Evolutionary conservation across 2,113 vertebrate genomes (phyloP).

Genomic region (Callopanchax toddi): DNA sequence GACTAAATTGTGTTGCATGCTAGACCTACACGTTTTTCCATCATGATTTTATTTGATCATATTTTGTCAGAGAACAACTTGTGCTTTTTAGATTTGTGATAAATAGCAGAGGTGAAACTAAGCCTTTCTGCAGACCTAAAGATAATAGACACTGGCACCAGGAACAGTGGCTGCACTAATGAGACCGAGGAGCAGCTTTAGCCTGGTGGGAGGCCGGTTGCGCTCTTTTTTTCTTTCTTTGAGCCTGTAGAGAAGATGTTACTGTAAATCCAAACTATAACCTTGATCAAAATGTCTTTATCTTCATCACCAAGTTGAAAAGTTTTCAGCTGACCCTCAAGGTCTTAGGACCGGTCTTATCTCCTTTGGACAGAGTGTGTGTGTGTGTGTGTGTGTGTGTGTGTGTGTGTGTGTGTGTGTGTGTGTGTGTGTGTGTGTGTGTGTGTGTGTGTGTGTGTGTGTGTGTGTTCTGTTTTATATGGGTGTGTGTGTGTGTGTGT

Average conservation of each 20-base stretch:
- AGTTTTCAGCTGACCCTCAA: constrained; percentile 73
- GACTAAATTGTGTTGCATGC: constrained; percentile 29
- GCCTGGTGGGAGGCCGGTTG: constrained; percentile 65
- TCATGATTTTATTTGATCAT: constrained; percentile 31
- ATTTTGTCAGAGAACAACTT: constrained; percentile 29
- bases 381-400: constrained; percentile 42
- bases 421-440: constrained; percentile 55
- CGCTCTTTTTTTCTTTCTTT: constrained; percentile 61
- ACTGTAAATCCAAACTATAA: constrained; percentile 50
- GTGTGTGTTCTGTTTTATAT: too few species aligned
- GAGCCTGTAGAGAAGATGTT: constrained; percentile 55
- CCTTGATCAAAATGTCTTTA: constrained; percentile 42
- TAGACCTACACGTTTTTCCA: constrained; percentile 30
- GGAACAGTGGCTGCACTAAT: constrained; percentile 67
- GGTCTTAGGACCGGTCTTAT: constrained; percentile 83
- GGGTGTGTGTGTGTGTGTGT: constrained; percentile 19
- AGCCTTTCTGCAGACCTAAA: constrained; percentile 42
- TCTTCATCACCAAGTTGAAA: constrained; percentile 69
- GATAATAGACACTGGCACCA: constrained; percentile 69
- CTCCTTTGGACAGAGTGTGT: constrained; percentile 80
- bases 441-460: constrained; percentile 12
- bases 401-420: constrained; percentile 71
- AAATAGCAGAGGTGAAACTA: constrained; percentile 45
- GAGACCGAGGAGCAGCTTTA: constrained; percentile 55
- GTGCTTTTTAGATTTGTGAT: constrained; percentile 36